Evolutionary conservation across 1,140 invertebrate species (phyloP), one percentile per base, ranked within the genome.

Genomic region (Magallana angulata): DNA sequence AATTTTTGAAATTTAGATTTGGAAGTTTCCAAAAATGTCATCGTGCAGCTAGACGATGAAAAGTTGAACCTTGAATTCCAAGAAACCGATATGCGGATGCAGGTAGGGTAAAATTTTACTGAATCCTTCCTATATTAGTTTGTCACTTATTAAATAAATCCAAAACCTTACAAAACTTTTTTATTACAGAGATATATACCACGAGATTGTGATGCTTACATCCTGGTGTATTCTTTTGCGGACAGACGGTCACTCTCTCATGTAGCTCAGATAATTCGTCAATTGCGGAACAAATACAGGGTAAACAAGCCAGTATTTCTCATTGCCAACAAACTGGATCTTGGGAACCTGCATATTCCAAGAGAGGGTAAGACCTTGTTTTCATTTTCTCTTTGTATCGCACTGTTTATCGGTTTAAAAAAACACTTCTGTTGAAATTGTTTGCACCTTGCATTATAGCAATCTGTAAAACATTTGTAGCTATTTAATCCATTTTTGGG

Each of bases 61-160:
- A 8, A 12, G 36, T 8, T 76, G 24, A 24, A 76, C 7, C 24
- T 76, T 30, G 8, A 11, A 30, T 76, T 76, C 24, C 68, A 76
- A 8, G 68, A 76, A 76, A 76, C 24, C 30, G 68, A 76, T 30
- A 76, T 76, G 7, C 68, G 68, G 24, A 30, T 76, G 68, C 68
- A 30, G 68, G 68, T 76, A 11, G 1, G 36, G 36, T 48, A 48
- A 48, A 48, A 48, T 48, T 48, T 48, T 2, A 48, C 5, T 48
- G 2, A 2, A 48, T 48, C 36, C 5, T 3, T 48, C 2, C 36
- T 48, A 4, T 48, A 4, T 48, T 48, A 48, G 36, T 48, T 48
- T 48, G 36, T 48, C 36, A 48, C 5, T 5, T 4, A 48, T 48
- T 48, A 48, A 48, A 48, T 48, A 4, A 48, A 48, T 4, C 36